Percentiles rank a stretch among this genome's conserved stretches.
These are phyloP conservation scores for Spilarctia lutea DNA, from an alignment of 2,888 invertebrate genomes.

Conservation along the genomic window DNA sequence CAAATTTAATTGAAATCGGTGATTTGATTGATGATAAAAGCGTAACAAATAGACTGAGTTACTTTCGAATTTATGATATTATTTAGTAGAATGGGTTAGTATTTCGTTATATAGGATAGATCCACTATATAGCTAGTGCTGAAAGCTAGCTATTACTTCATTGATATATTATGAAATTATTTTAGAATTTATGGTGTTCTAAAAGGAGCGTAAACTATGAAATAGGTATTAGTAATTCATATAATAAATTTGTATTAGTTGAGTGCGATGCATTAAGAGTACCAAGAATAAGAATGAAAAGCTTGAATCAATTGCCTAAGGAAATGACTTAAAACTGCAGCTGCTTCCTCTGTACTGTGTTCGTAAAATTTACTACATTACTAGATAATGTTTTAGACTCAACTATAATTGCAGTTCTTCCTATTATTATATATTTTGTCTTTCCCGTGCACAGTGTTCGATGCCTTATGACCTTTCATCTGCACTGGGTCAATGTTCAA, in stretches of 20 bases:
- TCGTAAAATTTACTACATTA: background rate
- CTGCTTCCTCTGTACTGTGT: background rate
- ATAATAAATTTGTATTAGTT: background rate
- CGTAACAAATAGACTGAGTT: too few relatives aligned
- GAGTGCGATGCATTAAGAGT: background rate
- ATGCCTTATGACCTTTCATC: slow-evolving; percentile 49
- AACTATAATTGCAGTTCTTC: background rate
- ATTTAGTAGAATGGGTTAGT: background rate
- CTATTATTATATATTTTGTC: background rate
- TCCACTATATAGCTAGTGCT: background rate
- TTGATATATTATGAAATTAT: background rate
- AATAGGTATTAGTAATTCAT: too few relatives aligned
- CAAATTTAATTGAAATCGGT: too few relatives aligned
- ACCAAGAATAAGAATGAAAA: background rate
- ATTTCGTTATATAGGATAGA: background rate
- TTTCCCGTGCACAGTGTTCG: slow-evolving; percentile 14
- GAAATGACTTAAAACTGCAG: background rate
- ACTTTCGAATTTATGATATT: too few relatives aligned
- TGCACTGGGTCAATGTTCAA: slow-evolving; percentile 46
- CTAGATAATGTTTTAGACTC: background rate
- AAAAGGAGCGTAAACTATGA: background rate
- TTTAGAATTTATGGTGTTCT: background rate
- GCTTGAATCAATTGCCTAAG: background rate
- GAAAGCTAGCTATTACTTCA: too few relatives aligned
- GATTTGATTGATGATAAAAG: too few relatives aligned